A percentile compares a stretch with the other conserved stretches of the same genome.
phyloP scores from a whole-genome alignment of 2,113 vertebrate species.

The Centrocercus urophasianus region DNA sequence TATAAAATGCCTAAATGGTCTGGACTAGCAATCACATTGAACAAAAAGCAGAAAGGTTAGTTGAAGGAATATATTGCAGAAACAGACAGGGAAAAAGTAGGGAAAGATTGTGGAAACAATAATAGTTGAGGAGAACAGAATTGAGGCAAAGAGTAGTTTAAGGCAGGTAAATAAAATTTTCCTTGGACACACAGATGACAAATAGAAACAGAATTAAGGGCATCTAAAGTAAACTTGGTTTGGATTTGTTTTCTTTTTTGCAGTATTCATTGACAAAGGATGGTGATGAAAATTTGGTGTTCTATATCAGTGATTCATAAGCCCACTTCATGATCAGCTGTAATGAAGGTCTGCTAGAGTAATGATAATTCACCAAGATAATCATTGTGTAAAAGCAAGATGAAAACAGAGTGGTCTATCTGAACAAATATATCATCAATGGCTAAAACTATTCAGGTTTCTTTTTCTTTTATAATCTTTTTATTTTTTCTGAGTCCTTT shows the following conservation, averaged over 20 bases:
- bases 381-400: background rate
- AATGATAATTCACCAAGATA: background rate
- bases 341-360: background rate
- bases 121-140: background rate
- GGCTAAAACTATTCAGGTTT: background rate
- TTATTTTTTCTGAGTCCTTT: background rate
- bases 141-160: background rate
- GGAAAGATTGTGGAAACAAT: background rate
- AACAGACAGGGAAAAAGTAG: background rate
- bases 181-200: background rate
- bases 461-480: background rate
- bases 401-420: background rate
- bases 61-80: background rate
- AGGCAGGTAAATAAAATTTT: background rate
- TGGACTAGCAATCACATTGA: background rate
- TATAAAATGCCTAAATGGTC: constrained; percentile 13
- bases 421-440: rapidly evolving
- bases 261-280: background rate
- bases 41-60: background rate
- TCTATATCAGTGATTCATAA: background rate
- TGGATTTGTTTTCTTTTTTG: background rate
- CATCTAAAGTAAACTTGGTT: background rate
- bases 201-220: background rate
- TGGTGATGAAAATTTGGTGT: background rate
- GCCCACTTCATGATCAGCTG: background rate